Evolutionary conservation across 2,888 invertebrate genomes (phyloP).

Genomic region (Platycnemis pennipes): DNA sequence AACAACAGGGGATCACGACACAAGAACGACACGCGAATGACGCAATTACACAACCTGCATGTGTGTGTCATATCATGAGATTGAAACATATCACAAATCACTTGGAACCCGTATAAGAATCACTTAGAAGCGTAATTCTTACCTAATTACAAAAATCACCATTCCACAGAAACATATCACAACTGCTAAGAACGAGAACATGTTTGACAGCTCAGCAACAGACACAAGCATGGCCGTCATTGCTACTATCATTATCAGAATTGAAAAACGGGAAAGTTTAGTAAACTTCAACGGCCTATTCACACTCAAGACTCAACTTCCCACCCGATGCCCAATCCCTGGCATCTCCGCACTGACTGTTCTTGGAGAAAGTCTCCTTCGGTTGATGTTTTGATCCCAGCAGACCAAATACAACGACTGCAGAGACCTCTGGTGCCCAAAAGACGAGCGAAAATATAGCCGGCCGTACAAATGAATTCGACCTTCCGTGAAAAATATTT

Average conservation of each 20-base stretch:
- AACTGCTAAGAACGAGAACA: constrained; percentile 87
- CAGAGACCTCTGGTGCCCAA: not conserved
- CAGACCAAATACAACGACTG: not conserved
- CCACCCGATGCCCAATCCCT: constrained; percentile 62
- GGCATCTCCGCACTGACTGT: constrained; percentile 66
- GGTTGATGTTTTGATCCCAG: constrained; percentile 52
- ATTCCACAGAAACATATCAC: constrained; percentile 87
- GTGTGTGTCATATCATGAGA: constrained; percentile 5
- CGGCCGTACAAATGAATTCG: constrained; percentile 37
- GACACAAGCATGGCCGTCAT: constrained; percentile 84
- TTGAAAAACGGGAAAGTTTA: not conserved
- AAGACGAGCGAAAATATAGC: not conserved
- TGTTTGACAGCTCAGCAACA: constrained; percentile 87
- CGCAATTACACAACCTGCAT: constrained; percentile 43
- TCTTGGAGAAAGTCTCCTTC: constrained; percentile 54
- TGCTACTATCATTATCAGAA: constrained; percentile 72
- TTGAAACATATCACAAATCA: constrained; percentile 54
- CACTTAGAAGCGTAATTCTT: constrained; percentile 75
- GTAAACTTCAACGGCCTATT: constrained; percentile 25
- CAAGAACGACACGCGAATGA: constrained; percentile 50
- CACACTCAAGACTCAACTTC: constrained; percentile 49
- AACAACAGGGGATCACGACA: constrained; percentile 58
- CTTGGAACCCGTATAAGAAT: constrained; percentile 41
- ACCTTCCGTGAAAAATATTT: not conserved
- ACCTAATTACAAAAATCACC: constrained; percentile 89